These are phyloP conservation scores for Burhinus oedicnemus DNA, from an alignment of 2,113 vertebrate species.

Conservation along the genomic window DNA sequence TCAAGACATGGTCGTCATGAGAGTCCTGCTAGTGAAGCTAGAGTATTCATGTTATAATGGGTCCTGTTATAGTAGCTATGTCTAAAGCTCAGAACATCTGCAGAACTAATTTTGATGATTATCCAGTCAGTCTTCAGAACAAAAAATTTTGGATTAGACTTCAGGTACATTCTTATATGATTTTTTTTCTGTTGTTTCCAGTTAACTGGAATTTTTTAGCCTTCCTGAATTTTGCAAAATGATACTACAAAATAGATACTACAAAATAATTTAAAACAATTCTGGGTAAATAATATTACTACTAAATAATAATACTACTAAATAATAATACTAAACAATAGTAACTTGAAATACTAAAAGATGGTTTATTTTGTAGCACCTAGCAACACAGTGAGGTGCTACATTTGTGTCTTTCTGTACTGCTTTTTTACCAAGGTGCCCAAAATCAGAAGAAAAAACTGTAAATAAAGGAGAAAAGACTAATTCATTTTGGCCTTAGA, in stretches of 20 bases:
- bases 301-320: not conserved
- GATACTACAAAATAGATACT: not conserved
- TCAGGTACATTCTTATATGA: not conserved
- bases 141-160: not conserved
- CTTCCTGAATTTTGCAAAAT: not conserved
- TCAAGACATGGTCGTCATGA: not conserved
- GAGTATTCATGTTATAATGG: not conserved
- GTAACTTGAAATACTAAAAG: not conserved
- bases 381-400: not conserved
- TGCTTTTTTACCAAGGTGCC: not conserved
- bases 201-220: not conserved
- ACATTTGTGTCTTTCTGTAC: not conserved
- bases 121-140: not conserved
- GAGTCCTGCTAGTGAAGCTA: not conserved
- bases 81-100: not conserved
- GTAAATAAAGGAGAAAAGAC: not conserved
- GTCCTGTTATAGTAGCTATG: not conserved
- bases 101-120: not conserved
- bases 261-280: not conserved
- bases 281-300: not conserved
- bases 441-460: not conserved
- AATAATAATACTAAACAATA: not conserved
- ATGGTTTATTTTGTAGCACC: not conserved
- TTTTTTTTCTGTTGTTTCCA: not conserved
- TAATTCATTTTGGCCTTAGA: not conserved